These are phyloP conservation scores for Drosophila yooni DNA, from an alignment of 2,888 invertebrate species.

Conservation along the genomic window DNA sequence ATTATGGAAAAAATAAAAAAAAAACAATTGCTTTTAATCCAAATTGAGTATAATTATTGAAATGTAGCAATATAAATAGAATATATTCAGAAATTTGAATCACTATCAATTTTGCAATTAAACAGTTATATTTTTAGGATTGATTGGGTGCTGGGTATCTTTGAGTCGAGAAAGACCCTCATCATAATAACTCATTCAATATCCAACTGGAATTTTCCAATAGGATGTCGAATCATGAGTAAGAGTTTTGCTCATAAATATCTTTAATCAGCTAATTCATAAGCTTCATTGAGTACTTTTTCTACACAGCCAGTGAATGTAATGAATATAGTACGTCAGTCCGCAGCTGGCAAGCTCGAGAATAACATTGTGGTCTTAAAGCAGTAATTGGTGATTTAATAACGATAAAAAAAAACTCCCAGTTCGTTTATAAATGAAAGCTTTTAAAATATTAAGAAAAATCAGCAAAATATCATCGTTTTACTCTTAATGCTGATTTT, in stretches of 20 bases:
- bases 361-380: background rate
- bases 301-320: background rate
- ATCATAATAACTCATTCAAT: background rate
- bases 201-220: background rate
- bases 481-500: background rate
- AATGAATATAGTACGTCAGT: background rate
- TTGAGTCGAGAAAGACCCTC: background rate
- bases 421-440: background rate
- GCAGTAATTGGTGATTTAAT: background rate
- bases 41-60: background rate
- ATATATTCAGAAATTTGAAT: background rate
- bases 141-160: background rate
- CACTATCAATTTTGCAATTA: background rate
- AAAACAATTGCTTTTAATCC: background rate
- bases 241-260: background rate
- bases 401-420: background rate
- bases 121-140: background rate
- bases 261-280: background rate
- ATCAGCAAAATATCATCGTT: background rate
- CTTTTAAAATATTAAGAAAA: background rate
- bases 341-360: background rate
- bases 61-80: background rate
- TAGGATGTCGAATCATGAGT: background rate
- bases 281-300: constrained; percentile 13
- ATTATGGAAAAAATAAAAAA: background rate